phyloP scores from a whole-genome alignment of 2,113 vertebrate species.

The Tyto alba region DNA sequence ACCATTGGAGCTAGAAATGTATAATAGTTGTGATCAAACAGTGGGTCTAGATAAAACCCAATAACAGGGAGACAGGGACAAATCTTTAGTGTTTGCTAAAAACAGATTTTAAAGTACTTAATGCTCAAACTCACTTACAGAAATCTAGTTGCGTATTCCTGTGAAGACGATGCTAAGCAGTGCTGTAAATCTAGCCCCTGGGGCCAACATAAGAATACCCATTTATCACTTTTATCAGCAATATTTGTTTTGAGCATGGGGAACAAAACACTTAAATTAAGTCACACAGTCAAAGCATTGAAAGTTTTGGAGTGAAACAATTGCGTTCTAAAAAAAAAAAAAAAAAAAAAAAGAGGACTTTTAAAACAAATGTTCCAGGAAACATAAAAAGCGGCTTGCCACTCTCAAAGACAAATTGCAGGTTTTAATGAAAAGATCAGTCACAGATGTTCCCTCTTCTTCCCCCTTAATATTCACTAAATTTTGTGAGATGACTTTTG shows the following conservation, averaged over 20 bases:
- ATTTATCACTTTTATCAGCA: background rate
- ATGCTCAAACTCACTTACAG: background rate
- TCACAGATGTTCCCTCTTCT: background rate
- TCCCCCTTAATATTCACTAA: background rate
- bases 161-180: background rate
- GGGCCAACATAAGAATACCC: background rate
- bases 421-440: background rate
- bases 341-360: background rate
- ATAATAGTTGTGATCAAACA: background rate
- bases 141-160: background rate
- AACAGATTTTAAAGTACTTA: background rate
- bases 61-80: background rate
- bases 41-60: background rate
- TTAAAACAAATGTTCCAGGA: background rate
- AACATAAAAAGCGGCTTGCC: background rate
- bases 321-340: background rate
- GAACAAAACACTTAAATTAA: background rate
- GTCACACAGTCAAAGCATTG: fast-evolving
- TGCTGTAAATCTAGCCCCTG: background rate
- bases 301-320: background rate
- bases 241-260: background rate
- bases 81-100: background rate
- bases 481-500: background rate
- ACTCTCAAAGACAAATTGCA: background rate
- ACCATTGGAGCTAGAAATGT: background rate